These are phyloP conservation scores for Pampus argenteus DNA, from an alignment of 2,797 vertebrate genomes.

Conservation along the genomic window DNA sequence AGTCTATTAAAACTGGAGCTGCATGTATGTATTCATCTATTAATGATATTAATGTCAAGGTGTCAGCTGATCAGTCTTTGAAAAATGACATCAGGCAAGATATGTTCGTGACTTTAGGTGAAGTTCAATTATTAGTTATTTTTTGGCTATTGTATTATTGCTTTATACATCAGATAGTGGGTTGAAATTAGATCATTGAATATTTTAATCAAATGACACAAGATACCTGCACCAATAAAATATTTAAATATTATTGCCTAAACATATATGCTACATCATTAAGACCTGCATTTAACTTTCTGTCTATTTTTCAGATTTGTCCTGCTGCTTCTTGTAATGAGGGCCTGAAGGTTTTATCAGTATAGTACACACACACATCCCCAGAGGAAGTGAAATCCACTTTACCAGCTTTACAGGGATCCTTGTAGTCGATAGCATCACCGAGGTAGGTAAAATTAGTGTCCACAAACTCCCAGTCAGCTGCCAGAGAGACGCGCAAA, in stretches of 20 bases:
- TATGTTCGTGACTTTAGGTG: neutral
- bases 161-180: neutral
- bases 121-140: neutral
- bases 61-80: neutral
- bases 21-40: neutral
- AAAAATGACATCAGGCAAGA: neutral
- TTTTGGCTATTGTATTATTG: neutral
- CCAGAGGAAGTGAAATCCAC: constrained; percentile 15
- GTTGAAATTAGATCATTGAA: neutral
- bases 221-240: neutral
- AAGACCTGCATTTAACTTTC: constrained; percentile 1
- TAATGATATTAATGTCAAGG: too few species aligned
- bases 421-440: constrained; percentile 84
- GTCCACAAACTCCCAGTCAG: constrained; percentile 65
- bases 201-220: too few species aligned
- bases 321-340: neutral
- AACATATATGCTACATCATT: neutral
- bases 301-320: neutral
- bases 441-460: constrained; percentile 48
- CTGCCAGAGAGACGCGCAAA: constrained; percentile 65
- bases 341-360: neutral
- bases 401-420: constrained; percentile 88
- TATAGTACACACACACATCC: neutral
- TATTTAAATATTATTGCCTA: neutral
- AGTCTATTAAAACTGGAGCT: neutral